Percentiles rank a stretch among this genome's conserved stretches.
These are phyloP conservation scores for Antigone vipio DNA, from an alignment of 2,113 vertebrate species.

Conservation along the genomic window DNA sequence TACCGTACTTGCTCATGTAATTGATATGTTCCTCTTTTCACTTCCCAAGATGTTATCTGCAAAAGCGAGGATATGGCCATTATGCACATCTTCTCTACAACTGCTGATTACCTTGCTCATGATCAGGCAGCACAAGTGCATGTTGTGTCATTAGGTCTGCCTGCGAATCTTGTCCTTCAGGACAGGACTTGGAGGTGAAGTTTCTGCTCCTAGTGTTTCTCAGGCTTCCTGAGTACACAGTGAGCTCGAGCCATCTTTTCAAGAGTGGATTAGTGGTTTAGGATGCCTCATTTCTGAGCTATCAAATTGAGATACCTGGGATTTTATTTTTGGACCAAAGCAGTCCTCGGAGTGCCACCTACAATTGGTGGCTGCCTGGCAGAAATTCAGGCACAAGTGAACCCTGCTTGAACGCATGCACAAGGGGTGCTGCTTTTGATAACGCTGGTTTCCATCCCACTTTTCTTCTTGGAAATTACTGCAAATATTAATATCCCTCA, in stretches of 20 bases:
- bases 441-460: neutral
- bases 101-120: neutral
- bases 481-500: neutral
- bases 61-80: neutral
- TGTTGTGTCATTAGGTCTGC: neutral
- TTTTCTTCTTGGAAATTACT: neutral
- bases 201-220: neutral
- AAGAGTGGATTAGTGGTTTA: neutral
- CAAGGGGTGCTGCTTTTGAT: neutral
- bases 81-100: neutral
- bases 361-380: neutral
- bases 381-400: neutral
- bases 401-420: neutral
- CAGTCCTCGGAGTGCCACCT: neutral
- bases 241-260: neutral
- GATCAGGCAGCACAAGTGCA: neutral
- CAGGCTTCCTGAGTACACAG: neutral
- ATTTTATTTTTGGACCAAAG: neutral
- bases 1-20: neutral
- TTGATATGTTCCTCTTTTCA: neutral
- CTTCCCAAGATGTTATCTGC: neutral
- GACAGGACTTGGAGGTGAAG: neutral
- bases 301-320: neutral
- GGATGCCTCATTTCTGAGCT: neutral
- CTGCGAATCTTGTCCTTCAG: no score